Evolutionary conservation across 1,140 invertebrate genomes (phyloP), one percentile per base, ranked within the genome.

Genomic region (Euura lappo): DNA sequence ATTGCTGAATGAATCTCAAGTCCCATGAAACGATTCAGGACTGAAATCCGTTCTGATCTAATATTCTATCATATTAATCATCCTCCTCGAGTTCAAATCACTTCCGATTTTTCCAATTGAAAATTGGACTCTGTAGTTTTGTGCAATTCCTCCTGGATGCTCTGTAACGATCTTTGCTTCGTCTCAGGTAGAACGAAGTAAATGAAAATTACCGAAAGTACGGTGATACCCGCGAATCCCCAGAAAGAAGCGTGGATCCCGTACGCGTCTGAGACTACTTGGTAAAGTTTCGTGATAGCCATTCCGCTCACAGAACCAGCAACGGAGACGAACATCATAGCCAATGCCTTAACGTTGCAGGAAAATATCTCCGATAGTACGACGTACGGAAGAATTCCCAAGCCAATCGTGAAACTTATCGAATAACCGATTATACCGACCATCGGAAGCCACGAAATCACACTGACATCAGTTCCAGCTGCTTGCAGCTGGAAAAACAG

Each of bases 341-440:
- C 93, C 73, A 90, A 89, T 4, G 91, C 88, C 77, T 92, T 91
- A 5, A 92, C 90, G 75, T 90, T 91, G 2, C 90, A 89, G 0
- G 93, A 91, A 79, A 94, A 93, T 75, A 94, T 88, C 85, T 94
- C 93, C 7, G 92, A 90, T 71, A 92, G 89, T 73, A 93, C 88
- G 43, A 93, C 87, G 80, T 92, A 89, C 2, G 93, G 93, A 47
- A 94, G 90, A 2, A 91, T 91, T 45, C 91, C 91, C 77, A 93
- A 85, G 3, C 93, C 93, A 47, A 93, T 81, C 42, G 90, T 89
- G 80, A 92, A 92, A 73, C 89, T 88, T 10, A 91, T 83, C 60
- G 92, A 90, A 81, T 91, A 94, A 2, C 90, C 71, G 2, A 92
- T 83, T 2, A 93, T 83, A n/a, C 88, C 88, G 0, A 87, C 78